Conservation (phyloP, 2,888 invertebrate species). For the Aplocera efformata region DNA sequence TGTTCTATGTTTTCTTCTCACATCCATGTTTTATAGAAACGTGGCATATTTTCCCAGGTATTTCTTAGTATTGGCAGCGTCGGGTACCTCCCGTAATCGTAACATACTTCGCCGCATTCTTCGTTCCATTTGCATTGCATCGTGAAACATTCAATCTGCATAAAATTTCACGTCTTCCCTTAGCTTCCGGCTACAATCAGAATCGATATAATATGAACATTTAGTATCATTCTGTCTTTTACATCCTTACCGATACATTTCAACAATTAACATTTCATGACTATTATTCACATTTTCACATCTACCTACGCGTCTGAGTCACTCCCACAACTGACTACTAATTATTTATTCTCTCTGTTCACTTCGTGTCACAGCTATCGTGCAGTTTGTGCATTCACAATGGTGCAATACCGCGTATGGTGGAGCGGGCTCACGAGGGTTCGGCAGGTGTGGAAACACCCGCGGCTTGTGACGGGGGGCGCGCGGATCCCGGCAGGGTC, state of each 20-base stretch:
- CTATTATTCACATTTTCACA: constrained; percentile 69
- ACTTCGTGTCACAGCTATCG: constrained; percentile 38
- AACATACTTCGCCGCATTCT: constrained; percentile 6
- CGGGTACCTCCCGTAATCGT: constrained; percentile 6
- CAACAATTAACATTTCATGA: constrained; percentile 72
- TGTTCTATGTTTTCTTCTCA: constrained; percentile 12
- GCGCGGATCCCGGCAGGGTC: constrained; percentile 35
- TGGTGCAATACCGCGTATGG: constrained; percentile 16
- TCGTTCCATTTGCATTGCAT: neutral
- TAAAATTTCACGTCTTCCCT: constrained; percentile 54
- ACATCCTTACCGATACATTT: constrained; percentile 55
- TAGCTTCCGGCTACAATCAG: constrained; percentile 33
- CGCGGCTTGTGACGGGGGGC: constrained; percentile 19
- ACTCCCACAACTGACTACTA: constrained; percentile 46
- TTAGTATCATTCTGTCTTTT: constrained; percentile 58
- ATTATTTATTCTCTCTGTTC: constrained; percentile 49
- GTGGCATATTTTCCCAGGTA: constrained; percentile 12
- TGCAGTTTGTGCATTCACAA: constrained; percentile 39
- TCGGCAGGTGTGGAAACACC: constrained; percentile 26
- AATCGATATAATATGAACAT: constrained; percentile 39
- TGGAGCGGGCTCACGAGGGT: constrained; percentile 44
- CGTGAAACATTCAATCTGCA: constrained; percentile 1
- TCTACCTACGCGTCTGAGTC: constrained; percentile 63
- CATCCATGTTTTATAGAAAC: constrained; percentile 28
- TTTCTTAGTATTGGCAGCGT: constrained; percentile 19